phyloP scores from a whole-genome alignment of 2,113 vertebrate genomes.

The Tricholaema leucomelas region DNA sequence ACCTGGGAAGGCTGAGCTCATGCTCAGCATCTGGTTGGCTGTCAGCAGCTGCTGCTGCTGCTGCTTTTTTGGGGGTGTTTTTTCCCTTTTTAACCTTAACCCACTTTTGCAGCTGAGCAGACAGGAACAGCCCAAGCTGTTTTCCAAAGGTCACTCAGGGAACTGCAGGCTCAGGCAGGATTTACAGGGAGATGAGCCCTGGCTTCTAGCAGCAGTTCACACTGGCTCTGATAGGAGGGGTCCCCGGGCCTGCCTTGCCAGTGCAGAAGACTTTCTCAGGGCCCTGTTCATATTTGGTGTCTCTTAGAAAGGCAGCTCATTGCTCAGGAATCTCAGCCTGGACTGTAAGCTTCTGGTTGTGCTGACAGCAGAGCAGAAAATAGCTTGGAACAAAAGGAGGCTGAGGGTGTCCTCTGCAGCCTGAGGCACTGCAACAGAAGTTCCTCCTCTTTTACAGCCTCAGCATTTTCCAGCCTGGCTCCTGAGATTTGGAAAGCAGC shows the following conservation, averaged over 20 bases:
- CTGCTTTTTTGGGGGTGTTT: neutral
- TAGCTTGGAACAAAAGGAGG: neutral
- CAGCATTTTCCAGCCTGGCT: neutral
- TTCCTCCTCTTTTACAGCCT: neutral
- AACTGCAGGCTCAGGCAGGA: constrained; percentile 32
- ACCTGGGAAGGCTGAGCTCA: constrained; percentile 47
- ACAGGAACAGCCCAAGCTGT: constrained; percentile 56
- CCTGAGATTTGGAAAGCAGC: neutral
- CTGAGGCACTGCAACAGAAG: neutral
- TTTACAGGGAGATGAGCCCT: constrained; percentile 48
- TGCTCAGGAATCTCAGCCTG: constrained; percentile 25
- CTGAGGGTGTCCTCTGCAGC: neutral
- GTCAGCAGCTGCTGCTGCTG: neutral
- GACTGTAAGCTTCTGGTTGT: neutral
- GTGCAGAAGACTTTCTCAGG: constrained; percentile 19
- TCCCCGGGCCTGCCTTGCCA: constrained; percentile 25
- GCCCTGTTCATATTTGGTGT: constrained; percentile 40
- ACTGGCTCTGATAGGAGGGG: constrained; percentile 12
- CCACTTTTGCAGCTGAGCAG: constrained; percentile 58
- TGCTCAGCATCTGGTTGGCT: constrained; percentile 40
- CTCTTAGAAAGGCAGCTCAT: constrained; percentile 15
- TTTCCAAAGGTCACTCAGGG: constrained; percentile 57
- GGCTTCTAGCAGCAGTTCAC: constrained; percentile 45
- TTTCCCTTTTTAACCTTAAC: neutral
- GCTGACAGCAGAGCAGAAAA: neutral